phyloP scores from a whole-genome alignment of 2,888 invertebrate species.

The Dendrolimus houi region DNA sequence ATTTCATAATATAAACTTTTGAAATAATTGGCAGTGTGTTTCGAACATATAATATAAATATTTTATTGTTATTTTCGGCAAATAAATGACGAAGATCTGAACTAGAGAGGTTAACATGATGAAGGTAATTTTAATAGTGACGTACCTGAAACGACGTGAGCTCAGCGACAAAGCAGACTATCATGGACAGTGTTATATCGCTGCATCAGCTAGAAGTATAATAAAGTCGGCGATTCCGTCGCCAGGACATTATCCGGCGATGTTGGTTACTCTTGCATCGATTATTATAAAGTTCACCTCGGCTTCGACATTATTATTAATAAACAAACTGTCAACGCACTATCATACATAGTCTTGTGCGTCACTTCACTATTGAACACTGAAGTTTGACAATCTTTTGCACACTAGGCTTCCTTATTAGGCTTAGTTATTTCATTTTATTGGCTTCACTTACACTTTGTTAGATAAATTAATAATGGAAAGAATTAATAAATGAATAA shows the following conservation, averaged over 20 bases:
- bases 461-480: too few relatives aligned
- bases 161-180: conserved; percentile 74
- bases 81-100: conserved; percentile 6
- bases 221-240: conserved; percentile 64
- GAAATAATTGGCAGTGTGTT: too few relatives aligned
- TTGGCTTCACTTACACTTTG: neutral
- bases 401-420: conserved; percentile 16
- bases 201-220: conserved; percentile 60
- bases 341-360: conserved; percentile 34
- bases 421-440: conserved; percentile 4
- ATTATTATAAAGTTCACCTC: conserved; percentile 33
- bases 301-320: conserved; percentile 20
- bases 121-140: conserved; percentile 13
- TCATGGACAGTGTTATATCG: conserved; percentile 69
- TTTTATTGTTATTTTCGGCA: too few relatives aligned
- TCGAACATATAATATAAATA: too few relatives aligned
- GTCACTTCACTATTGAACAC: conserved; percentile 46
- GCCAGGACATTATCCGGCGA: conserved; percentile 51
- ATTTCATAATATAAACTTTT: too few relatives aligned
- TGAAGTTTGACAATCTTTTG: conserved; percentile 9
- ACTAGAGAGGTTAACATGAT: conserved; percentile 10
- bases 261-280: conserved; percentile 35
- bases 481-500: neutral
- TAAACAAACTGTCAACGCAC: conserved; percentile 20
- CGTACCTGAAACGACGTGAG: conserved; percentile 72